These are phyloP conservation scores for Nomada fucata DNA, from an alignment of 2,888 invertebrate genomes.

Conservation along the genomic window DNA sequence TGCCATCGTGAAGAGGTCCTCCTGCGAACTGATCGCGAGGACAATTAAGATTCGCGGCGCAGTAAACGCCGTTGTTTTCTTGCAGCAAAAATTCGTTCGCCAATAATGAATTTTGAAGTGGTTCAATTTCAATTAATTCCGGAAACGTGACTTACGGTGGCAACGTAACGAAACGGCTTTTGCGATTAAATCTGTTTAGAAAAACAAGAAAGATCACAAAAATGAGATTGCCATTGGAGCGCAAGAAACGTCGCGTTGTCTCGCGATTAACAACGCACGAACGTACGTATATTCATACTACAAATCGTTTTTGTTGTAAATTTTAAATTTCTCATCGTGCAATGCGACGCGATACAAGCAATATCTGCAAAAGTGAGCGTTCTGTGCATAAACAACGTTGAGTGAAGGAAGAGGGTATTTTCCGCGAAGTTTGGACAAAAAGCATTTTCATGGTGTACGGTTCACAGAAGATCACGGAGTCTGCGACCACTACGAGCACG, in stretches of 20 bases:
- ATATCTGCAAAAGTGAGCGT: slow-evolving; percentile 30
- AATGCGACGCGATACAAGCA: slow-evolving; percentile 32
- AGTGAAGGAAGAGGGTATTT: slow-evolving; percentile 1
- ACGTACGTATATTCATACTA: not conserved
- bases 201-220: not conserved
- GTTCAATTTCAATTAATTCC: slow-evolving; percentile 6
- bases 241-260: not conserved
- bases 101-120: slow-evolving; percentile 7
- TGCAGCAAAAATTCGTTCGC: not conserved
- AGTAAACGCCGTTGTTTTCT: not conserved
- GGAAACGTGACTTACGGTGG: not conserved
- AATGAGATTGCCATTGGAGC: not conserved
- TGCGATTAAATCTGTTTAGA: not conserved
- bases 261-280: not conserved
- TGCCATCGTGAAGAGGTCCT: slow-evolving; percentile 47
- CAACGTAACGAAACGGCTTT: not conserved
- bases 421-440: slow-evolving; percentile 15
- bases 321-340: slow-evolving; percentile 4
- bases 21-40: slow-evolving; percentile 8
- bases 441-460: slow-evolving; percentile 66
- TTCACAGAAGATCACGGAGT: slow-evolving; percentile 49
- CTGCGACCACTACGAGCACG: slow-evolving; percentile 64
- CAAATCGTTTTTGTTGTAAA: not conserved
- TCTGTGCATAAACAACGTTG: not conserved
- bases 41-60: slow-evolving; percentile 1